Percentiles rank a stretch among this genome's conserved stretches.
phyloP scores from a whole-genome alignment of 2,113 vertebrate species.

The Oncorhynchus kisutch region DNA sequence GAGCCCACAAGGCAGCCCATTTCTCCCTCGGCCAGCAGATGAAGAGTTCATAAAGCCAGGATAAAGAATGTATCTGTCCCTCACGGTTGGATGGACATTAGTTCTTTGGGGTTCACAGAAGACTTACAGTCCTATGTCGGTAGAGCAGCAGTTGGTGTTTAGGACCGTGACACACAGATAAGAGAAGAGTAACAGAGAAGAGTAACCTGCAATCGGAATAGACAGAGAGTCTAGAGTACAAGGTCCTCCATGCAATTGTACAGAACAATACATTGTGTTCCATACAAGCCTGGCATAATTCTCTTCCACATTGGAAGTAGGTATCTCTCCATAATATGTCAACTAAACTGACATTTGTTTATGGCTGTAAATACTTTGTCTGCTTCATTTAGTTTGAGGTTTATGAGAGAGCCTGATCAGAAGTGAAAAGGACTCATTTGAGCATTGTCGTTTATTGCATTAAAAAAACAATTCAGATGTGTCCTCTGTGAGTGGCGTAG shows the following conservation, averaged over 20 bases:
- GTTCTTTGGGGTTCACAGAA: background rate
- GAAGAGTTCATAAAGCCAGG: too few species aligned
- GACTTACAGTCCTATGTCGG: background rate
- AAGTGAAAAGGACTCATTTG: background rate
- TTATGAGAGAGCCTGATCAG: background rate
- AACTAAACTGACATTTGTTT: background rate
- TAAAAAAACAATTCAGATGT: too few species aligned
- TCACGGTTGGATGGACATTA: background rate
- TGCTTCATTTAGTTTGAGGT: background rate
- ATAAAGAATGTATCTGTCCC: background rate
- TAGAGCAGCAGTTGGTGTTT: background rate
- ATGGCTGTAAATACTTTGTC: background rate
- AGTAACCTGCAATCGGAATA: background rate
- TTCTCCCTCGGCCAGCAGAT: too few species aligned
- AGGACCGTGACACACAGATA: background rate
- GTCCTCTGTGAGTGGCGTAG: too few species aligned
- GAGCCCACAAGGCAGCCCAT: too few species aligned
- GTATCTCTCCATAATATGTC: background rate
- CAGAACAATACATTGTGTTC: background rate
- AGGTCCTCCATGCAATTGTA: background rate
- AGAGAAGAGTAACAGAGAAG: background rate
- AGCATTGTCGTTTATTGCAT: background rate
- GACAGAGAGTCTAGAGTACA: background rate
- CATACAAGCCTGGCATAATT: background rate
- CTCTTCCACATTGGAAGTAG: background rate